These are phyloP conservation scores for Colinus virginianus DNA, from an alignment of 2,113 vertebrate genomes.

Conservation along the genomic window DNA sequence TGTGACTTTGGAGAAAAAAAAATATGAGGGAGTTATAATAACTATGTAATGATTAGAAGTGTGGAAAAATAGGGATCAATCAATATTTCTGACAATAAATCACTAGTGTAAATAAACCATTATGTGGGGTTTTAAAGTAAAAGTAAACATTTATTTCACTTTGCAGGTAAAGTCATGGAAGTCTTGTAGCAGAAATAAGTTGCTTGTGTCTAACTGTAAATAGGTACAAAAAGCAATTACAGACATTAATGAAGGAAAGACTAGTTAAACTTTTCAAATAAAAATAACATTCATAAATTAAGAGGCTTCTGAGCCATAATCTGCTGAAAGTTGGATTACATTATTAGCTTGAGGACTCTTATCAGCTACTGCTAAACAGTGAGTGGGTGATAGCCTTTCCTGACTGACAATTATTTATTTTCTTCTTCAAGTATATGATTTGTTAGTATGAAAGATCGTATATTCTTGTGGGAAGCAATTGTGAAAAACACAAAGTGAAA, in stretches of 20 bases:
- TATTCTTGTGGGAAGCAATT: background rate
- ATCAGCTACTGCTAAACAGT: slow-evolving; percentile 14
- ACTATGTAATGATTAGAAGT: background rate
- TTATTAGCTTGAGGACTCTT: slow-evolving; percentile 14
- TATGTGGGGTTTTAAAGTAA: background rate
- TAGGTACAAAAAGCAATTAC: background rate
- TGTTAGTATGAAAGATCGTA: background rate
- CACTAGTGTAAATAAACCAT: background rate
- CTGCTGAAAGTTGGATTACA: background rate
- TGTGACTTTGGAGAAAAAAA: background rate
- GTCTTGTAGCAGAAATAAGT: background rate
- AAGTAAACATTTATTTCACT: background rate
- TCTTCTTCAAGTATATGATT: too few relatives aligned
- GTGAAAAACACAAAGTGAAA: background rate
- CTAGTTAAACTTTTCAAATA: background rate
- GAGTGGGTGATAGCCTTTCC: background rate
- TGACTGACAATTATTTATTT: slow-evolving; percentile 2
- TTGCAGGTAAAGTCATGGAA: background rate
- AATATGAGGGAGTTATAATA: background rate
- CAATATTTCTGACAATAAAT: background rate
- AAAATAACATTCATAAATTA: background rate
- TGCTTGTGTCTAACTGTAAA: background rate
- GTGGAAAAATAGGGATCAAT: background rate
- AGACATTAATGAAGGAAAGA: background rate
- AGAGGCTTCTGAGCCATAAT: background rate